Base-by-base conservation (phyloP, 2,888 invertebrate species). In the Ochlodes sylvanus region DNA sequence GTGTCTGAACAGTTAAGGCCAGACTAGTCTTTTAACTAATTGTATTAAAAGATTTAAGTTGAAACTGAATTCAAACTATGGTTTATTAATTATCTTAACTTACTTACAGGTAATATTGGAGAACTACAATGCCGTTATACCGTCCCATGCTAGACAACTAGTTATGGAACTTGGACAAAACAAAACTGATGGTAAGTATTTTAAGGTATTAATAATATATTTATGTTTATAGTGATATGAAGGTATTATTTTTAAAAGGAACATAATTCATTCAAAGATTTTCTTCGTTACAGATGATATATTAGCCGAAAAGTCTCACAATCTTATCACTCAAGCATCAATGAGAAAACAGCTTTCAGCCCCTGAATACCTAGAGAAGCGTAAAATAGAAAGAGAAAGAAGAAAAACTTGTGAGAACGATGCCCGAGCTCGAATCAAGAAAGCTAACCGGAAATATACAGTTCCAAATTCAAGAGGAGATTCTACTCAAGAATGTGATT, bases 61-160 rank as follows among this genome's bases (percentile, higher is more conserved):
- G 2, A 4, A 4, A 27, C 27, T 27, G 5, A 27, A 27, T 27
- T 27, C 5, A 27, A 27, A 27, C 27, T 27, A 5, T 5, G 5
- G 27, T 32, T 7, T 12, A 12, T 9, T 21, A 52, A 2, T 3
- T 10, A 21, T 32, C 0, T 38, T 15, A 44, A 27, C 14, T 58
- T n/a, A 19, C 38, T 74, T 75, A 62, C 94, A 98, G 88, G 98
- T 98, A 44, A 98, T 99, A 83, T 92, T 99, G 76, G 98, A 99
- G 85, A 98, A 98, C 90, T 98, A 98, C 89, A 96, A 96, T 72
- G 97, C 97, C 0, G 97, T 97, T 73, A 99, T 99, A 81, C 99
- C 99, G n/a, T 97, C 96, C 66, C 98, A 98, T 81, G 99, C 98
- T 15, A 95, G 98, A 77, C 98, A 98, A 82, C 94, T 99, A 63